phyloP scores from a whole-genome alignment of 2,797 vertebrate species.

The Echeneis naucrates region DNA sequence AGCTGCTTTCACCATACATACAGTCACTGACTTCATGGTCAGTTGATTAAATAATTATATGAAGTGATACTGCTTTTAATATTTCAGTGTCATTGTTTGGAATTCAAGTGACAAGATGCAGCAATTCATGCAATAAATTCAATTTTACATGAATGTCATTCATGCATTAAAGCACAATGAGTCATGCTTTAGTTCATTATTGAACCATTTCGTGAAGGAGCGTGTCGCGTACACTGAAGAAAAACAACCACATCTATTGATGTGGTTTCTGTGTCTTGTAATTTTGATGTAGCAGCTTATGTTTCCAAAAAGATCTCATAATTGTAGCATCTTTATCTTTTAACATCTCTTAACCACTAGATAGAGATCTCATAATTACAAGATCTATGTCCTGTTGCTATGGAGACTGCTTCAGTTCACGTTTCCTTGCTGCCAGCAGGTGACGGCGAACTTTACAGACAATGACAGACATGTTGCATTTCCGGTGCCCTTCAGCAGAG shows the following conservation, averaged over 20 bases:
- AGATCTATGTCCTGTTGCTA: constrained; percentile 12
- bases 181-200: background rate
- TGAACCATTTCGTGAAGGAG: background rate
- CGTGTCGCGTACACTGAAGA: background rate
- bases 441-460: constrained; percentile 20
- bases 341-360: constrained; percentile 40
- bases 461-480: background rate
- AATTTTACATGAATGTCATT: background rate
- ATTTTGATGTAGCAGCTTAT: background rate
- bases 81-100: background rate
- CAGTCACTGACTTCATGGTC: background rate
- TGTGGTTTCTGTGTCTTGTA: background rate
- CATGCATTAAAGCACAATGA: background rate
- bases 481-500: background rate
- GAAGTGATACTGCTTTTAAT: background rate
- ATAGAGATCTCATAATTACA: constrained; percentile 34
- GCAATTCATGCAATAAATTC: background rate
- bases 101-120: background rate
- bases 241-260: constrained; percentile 4
- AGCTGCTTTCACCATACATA: background rate
- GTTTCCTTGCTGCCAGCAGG: constrained; percentile 11
- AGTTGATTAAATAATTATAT: background rate
- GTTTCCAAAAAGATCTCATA: constrained; percentile 31
- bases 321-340: constrained; percentile 32
- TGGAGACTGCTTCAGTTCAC: constrained; percentile 21